phyloP scores from a whole-genome alignment of 2,888 invertebrate species.

The Sepiola atlantica region DNA sequence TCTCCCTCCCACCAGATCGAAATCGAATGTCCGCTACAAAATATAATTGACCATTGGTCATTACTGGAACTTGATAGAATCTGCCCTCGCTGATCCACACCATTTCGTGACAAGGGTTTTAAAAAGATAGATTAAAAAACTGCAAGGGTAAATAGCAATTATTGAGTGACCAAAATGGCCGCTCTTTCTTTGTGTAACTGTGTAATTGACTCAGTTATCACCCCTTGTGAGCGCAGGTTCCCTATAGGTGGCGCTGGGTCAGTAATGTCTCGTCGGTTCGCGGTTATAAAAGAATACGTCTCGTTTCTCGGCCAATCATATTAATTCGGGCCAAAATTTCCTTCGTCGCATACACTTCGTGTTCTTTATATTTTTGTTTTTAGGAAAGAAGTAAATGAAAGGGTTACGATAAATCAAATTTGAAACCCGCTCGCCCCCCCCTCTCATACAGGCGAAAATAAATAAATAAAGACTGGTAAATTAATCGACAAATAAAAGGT shows the following conservation, averaged over 20 bases:
- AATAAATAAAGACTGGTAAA: not conserved
- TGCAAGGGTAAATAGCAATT: no score
- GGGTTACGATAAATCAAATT: not conserved
- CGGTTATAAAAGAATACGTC: not conserved
- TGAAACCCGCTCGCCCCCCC: not conserved
- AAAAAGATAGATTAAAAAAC: not conserved
- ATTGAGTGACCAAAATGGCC: not conserved
- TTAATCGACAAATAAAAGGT: conserved; percentile 24
- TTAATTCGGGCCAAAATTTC: not conserved
- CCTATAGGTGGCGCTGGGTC: not conserved
- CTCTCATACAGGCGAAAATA: not conserved
- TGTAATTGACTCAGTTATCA: not conserved
- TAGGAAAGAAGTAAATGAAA: not conserved
- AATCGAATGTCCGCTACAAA: not conserved
- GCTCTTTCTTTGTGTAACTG: not conserved
- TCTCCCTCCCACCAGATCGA: not conserved
- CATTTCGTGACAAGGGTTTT: not conserved
- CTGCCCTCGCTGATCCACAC: not conserved
- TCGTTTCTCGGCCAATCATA: not conserved
- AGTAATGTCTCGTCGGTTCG: not conserved
- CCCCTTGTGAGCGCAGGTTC: not conserved
- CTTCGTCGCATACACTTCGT: not conserved
- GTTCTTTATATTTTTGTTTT: not conserved
- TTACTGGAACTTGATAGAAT: not conserved
- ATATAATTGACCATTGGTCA: not conserved